phyloP scores from a whole-genome alignment of 2,797 vertebrate genomes.

The Sciurus carolinensis region DNA sequence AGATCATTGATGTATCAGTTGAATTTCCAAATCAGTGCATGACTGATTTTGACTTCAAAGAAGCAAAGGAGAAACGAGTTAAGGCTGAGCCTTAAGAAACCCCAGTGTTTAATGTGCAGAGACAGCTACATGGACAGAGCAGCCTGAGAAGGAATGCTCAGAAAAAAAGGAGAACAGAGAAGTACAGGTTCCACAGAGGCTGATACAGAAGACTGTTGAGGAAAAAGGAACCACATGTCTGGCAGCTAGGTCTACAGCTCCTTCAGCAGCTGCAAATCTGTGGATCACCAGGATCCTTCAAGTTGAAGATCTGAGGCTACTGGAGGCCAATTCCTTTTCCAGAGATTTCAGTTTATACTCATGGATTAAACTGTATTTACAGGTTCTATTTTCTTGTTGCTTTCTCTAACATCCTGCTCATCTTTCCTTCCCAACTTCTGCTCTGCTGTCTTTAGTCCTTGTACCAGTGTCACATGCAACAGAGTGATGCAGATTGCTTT shows the following conservation, averaged over 20 bases:
- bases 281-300: background rate
- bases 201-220: no score
- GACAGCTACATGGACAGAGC: background rate
- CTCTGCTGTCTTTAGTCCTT: background rate
- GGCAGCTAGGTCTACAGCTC: no score
- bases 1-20: background rate
- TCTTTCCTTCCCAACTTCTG: background rate
- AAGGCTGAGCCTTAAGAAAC: background rate
- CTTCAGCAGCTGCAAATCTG: background rate
- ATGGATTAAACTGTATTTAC: background rate
- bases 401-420: background rate
- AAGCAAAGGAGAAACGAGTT: background rate
- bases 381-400: background rate
- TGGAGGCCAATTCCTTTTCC: background rate
- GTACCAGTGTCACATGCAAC: background rate
- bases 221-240: background rate
- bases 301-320: background rate
- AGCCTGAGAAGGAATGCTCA: background rate
- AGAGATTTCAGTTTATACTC: background rate
- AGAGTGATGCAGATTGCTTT: background rate
- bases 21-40: constrained; percentile 28
- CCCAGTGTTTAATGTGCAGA: background rate
- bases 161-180: background rate
- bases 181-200: background rate
- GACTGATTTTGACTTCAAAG: background rate